Evolutionary conservation across 2,113 vertebrate genomes (phyloP).

Genomic region (Periophthalmus modestus): DNA sequence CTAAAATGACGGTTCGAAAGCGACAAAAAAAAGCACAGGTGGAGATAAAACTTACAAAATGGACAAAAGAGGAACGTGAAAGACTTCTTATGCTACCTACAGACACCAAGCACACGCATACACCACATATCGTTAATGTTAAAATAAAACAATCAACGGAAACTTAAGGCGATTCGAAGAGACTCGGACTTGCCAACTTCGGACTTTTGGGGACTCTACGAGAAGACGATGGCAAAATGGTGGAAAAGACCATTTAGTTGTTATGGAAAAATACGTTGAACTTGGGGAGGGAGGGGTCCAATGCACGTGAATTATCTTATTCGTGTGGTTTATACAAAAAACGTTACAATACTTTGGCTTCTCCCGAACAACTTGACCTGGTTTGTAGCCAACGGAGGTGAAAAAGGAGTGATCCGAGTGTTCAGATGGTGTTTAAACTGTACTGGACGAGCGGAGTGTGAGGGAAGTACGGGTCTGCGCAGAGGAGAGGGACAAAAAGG

Average conservation of each 20-base stretch:
- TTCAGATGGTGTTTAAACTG: slow-evolving; percentile 32
- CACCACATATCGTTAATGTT: slow-evolving; percentile 22
- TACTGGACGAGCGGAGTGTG: slow-evolving; percentile 43
- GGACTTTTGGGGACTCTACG: slow-evolving; percentile 56
- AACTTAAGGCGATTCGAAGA: slow-evolving; percentile 45
- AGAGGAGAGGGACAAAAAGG: slow-evolving; percentile 25
- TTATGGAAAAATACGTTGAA: slow-evolving; percentile 54
- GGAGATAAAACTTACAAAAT: slow-evolving; percentile 44
- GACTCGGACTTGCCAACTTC: slow-evolving; percentile 41
- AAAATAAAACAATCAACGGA: slow-evolving; percentile 44
- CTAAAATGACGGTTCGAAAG: slow-evolving; percentile 56
- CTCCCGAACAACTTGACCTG: slow-evolving; percentile 44
- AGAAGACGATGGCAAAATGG: slow-evolving; percentile 49
- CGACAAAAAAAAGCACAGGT: slow-evolving; percentile 32
- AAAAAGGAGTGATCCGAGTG: slow-evolving; percentile 11
- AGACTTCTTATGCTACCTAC: slow-evolving; percentile 72
- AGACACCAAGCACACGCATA: slow-evolving; percentile 37
- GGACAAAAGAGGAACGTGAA: slow-evolving; percentile 49
- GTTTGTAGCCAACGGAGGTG: slow-evolving; percentile 47
- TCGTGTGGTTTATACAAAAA: slow-evolving; percentile 95
- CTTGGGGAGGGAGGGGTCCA: slow-evolving; percentile 86
- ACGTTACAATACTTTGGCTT: slow-evolving; percentile 50
- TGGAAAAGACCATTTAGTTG: slow-evolving; percentile 50
- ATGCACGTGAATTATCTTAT: slow-evolving; percentile 99
- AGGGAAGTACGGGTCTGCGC: slow-evolving; percentile 64